Conservation (phyloP, 2,113 vertebrate species). For the Lophochroa leadbeateri region DNA sequence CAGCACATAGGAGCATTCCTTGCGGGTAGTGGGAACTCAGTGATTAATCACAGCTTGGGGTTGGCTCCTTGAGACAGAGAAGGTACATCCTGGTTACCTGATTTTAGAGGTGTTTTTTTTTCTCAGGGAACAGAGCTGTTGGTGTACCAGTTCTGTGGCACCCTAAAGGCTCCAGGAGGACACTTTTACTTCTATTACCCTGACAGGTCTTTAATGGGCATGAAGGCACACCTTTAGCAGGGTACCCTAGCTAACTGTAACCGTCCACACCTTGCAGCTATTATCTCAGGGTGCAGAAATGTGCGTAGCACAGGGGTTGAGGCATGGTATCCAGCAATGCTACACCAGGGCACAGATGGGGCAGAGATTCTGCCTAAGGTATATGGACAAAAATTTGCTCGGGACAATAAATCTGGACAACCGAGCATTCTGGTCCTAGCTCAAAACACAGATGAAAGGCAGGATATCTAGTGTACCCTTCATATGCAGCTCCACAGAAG, state of each 20-base stretch:
- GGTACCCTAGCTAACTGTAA: not conserved
- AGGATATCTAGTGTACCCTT: not conserved
- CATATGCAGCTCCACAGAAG: not conserved
- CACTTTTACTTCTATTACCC: not conserved
- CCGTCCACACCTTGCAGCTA: not conserved
- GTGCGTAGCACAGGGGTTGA: not conserved
- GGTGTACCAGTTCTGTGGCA: rapidly evolving
- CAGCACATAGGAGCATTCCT: rapidly evolving
- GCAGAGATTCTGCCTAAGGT: not conserved
- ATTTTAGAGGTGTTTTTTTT: not conserved
- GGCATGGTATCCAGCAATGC: not conserved
- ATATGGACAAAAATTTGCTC: not conserved
- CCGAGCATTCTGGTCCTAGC: not conserved
- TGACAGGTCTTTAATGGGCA: not conserved
- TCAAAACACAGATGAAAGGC: not conserved
- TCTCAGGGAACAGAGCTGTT: not conserved
- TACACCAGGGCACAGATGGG: not conserved
- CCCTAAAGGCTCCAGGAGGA: not conserved
- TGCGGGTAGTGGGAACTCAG: rapidly evolving
- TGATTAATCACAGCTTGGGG: not conserved
- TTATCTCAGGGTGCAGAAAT: not conserved
- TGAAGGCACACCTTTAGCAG: not conserved
- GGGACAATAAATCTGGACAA: not conserved
- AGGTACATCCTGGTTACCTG: not conserved
- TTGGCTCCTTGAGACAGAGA: not conserved